Conservation (phyloP, 2,888 invertebrate genomes). For the Drosophila borborema region DNA sequence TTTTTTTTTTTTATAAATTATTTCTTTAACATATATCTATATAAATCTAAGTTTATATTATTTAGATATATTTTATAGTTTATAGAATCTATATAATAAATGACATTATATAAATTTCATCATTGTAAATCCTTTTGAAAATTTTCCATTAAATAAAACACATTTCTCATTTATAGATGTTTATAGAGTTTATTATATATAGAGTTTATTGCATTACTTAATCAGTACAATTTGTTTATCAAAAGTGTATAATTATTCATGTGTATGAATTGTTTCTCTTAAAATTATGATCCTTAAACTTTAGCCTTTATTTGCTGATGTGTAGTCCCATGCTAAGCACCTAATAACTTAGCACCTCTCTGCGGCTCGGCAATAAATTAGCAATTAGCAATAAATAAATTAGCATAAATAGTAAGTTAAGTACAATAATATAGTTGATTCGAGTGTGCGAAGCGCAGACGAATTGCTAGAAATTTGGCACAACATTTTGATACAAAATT, state of each 20-base stretch:
- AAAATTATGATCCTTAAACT: slow-evolving; percentile 45
- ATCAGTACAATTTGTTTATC: slow-evolving; percentile 83
- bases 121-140: background rate
- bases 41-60: background rate
- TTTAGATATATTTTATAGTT: no score
- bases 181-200: slow-evolving; percentile 66
- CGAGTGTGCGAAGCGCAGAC: slow-evolving; percentile 43
- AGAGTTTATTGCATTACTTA: slow-evolving; percentile 81
- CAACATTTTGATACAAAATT: slow-evolving; percentile 84
- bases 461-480: slow-evolving; percentile 59
- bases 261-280: slow-evolving; percentile 37
- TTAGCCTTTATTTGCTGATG: slow-evolving; percentile 39
- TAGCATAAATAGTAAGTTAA: slow-evolving; percentile 50
- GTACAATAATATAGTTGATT: slow-evolving; percentile 59
- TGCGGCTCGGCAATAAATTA: slow-evolving; percentile 53
- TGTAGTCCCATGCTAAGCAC: slow-evolving; percentile 46
- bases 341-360: slow-evolving; percentile 69
- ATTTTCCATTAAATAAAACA: background rate
- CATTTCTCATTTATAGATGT: slow-evolving; percentile 39
- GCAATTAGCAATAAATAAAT: slow-evolving; percentile 56
- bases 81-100: no score
- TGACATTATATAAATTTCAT: no score
- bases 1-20: no score
- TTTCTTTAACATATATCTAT: no score
- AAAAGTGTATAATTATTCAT: slow-evolving; percentile 55